A percentile compares a stretch with the other conserved stretches of the same genome.
Evolutionary conservation across 2,797 vertebrate genomes (phyloP).

Genomic region (Myotis vivesi): DNA sequence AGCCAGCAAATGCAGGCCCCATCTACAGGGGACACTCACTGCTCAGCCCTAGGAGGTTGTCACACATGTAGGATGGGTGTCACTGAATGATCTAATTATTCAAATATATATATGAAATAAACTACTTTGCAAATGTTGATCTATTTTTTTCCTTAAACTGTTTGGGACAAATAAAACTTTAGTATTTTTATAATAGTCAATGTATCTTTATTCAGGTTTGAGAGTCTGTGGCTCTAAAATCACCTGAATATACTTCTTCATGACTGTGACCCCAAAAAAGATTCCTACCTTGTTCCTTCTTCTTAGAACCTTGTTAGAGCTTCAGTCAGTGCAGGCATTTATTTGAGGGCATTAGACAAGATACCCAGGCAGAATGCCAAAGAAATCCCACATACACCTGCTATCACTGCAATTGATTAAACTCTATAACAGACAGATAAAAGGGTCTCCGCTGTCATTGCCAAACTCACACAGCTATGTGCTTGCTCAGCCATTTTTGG

Average conservation of each 20-base stretch:
- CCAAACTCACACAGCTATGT: not conserved
- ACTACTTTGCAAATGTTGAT: not conserved
- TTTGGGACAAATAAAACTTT: conserved; percentile 14
- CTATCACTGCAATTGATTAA: conserved; percentile 52
- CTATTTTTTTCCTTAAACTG: not conserved
- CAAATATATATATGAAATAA: not conserved
- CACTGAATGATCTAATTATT: not conserved
- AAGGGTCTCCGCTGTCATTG: not conserved
- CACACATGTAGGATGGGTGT: not conserved
- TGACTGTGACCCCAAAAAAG: conserved; percentile 11
- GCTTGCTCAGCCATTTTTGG: not conserved
- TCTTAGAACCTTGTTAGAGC: not conserved
- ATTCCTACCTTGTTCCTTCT: not conserved
- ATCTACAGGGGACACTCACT: not conserved
- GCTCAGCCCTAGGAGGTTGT: not conserved
- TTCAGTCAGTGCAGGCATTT: not conserved
- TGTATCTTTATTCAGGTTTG: not conserved
- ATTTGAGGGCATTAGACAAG: conserved; percentile 18
- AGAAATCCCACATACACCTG: not conserved
- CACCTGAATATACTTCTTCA: not conserved
- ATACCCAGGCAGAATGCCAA: not conserved
- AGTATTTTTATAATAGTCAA: not conserved
- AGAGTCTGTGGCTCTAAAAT: not conserved
- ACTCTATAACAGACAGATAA: not conserved
- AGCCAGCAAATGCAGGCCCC: not conserved